Evolutionary conservation across 2,888 invertebrate genomes (phyloP), one percentile per base, ranked within the genome.

Genomic region (Petrolisthes manimaculis): DNA sequence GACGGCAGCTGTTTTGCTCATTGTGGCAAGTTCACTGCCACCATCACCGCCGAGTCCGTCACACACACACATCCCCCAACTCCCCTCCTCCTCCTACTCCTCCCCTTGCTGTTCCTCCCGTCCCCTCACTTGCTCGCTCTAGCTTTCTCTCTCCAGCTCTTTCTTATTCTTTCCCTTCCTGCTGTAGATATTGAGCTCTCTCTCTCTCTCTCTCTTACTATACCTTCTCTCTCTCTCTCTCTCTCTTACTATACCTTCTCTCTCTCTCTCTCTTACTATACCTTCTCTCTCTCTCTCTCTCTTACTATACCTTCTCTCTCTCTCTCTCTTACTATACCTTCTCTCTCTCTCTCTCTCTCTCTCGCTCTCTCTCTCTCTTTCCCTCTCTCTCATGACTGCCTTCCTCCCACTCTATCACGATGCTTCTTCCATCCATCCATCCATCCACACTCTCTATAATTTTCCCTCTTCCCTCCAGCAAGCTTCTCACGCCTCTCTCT

Each of bases 21-120:
- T 84, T 84, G 84, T 84, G 53, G 54, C 84, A 84, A 84, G 84
- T 84, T 84, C 84, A 84, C 71, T 84, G 75, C 84, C 84, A 84
- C 54, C 75, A 75, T 2, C 9, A 1, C 37, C 14, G 18, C n/a
- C 71, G 24, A 21, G 21, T 74, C 21, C 24, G n/a, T 18, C n/a
- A 37, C 37, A 37, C 67, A 67, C 14, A n/a, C 4, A n/a, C n/a
- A n/a, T 3, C 69, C 69, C 14, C 3, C 14, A 67, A n/a, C 69
- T 18, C 69, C 69, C 6, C 8, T 74, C 74, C 8, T n/a, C 51
- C 54, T 51, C 55, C 21, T 51, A 55, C 53, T n/a, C 83, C 71
- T 82, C 37, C 37, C 53, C 37, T 37, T 37, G 37, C 37, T 37
- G 37, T 37, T 37, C 37, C 37, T 37, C 37, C 37, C 37, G 2